A percentile compares a stretch with the other conserved stretches of the same genome.
These are phyloP conservation scores for Seriola quinqueradiata DNA, from an alignment of 2,113 vertebrate species.

Conservation along the genomic window DNA sequence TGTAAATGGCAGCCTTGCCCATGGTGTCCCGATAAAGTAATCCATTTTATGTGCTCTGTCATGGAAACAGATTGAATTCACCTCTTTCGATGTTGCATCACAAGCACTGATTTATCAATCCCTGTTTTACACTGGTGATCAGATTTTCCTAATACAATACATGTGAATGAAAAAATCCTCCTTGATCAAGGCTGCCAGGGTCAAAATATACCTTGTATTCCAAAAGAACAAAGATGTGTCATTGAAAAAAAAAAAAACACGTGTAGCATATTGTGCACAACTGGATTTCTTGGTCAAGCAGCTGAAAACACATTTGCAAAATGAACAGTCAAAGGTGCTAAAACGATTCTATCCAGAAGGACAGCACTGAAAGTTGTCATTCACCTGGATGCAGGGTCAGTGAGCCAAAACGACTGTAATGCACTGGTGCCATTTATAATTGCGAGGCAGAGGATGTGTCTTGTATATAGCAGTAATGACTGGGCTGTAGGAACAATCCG, in stretches of 20 bases:
- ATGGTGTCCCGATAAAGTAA: constrained; percentile 42
- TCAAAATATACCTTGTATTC: constrained; percentile 43
- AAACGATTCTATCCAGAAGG: constrained; percentile 38
- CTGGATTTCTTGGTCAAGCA: constrained; percentile 59
- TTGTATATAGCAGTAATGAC: constrained; percentile 39
- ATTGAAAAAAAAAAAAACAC: not conserved
- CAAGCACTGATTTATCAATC: constrained; percentile 15
- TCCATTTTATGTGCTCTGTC: constrained; percentile 30
- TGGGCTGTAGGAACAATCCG: constrained; percentile 40
- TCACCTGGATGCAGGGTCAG: constrained; percentile 40
- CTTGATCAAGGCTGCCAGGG: constrained; percentile 69
- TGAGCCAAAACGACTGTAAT: constrained; percentile 61
- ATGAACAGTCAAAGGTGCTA: constrained; percentile 72
- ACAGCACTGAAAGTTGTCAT: constrained; percentile 27
- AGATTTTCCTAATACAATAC: constrained; percentile 3
- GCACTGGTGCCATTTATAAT: constrained; percentile 59
- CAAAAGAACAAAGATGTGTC: constrained; percentile 35
- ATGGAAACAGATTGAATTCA: constrained; percentile 26
- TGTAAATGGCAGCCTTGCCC: constrained; percentile 79
- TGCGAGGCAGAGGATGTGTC: constrained; percentile 48
- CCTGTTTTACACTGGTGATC: constrained; percentile 1
- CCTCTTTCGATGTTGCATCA: constrained; percentile 27
- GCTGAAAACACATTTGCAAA: constrained; percentile 58
- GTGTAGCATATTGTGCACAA: constrained; percentile 58
- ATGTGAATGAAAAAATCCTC: constrained; percentile 26